phyloP scores from a whole-genome alignment of 2,888 invertebrate species.

The Drosophila mimica region DNA sequence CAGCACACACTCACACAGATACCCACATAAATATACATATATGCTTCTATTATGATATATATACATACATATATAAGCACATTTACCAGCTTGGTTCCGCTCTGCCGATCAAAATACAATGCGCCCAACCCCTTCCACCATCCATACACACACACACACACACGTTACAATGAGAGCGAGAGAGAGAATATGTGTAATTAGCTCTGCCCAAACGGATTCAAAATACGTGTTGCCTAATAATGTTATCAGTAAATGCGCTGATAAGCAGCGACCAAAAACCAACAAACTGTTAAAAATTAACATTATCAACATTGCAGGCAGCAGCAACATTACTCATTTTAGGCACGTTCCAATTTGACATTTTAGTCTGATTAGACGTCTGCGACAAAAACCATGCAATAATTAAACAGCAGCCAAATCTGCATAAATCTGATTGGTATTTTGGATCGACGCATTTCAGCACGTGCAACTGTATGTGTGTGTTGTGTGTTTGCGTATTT shows the following conservation, averaged over 20 bases:
- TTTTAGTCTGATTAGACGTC: constrained; percentile 3
- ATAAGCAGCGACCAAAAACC: constrained; percentile 56
- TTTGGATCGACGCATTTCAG: constrained; percentile 39
- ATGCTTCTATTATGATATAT: neutral
- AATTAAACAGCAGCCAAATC: neutral
- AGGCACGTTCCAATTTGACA: constrained; percentile 37
- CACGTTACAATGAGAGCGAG: neutral
- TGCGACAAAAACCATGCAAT: neutral
- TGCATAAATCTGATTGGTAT: constrained; percentile 22
- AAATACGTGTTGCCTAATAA: constrained; percentile 49
- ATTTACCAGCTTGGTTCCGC: constrained; percentile 71
- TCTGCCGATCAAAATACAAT: constrained; percentile 72
- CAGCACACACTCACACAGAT: constrained; percentile 49
- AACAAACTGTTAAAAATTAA: constrained; percentile 41
- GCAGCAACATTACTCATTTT: constrained; percentile 30
- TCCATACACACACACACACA: neutral
- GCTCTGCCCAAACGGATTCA: constrained; percentile 42
- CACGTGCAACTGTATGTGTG: constrained; percentile 53
- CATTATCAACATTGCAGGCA: constrained; percentile 18
- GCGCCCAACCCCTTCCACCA: constrained; percentile 23
- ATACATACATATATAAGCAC: constrained; percentile 1
- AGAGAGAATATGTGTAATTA: constrained; percentile 21
- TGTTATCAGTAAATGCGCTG: constrained; percentile 47
- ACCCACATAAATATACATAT: constrained; percentile 2
- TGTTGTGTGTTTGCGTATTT: neutral